phyloP scores from a whole-genome alignment of 2,797 vertebrate species.

The Phaenicophaeus curvirostris region DNA sequence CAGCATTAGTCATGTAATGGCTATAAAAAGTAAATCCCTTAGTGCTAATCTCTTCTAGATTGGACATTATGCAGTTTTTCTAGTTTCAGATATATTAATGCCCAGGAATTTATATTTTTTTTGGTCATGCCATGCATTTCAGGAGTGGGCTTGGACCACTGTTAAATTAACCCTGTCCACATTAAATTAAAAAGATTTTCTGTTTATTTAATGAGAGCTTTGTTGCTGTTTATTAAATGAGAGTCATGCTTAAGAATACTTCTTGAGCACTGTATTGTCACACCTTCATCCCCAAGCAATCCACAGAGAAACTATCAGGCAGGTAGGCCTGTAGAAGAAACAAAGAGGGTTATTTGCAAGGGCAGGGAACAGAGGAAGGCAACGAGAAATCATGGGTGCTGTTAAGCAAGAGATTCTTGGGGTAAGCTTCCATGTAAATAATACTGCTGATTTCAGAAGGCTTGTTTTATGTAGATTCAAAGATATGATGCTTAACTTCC shows the following conservation, averaged over 20 bases:
- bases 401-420: neutral
- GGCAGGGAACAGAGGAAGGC: neutral
- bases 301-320: neutral
- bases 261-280: neutral
- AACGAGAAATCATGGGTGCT: neutral
- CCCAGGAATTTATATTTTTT: neutral
- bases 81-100: neutral
- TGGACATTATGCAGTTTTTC: neutral
- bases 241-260: neutral
- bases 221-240: neutral
- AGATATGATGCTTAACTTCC: neutral
- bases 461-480: neutral
- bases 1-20: neutral
- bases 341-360: neutral
- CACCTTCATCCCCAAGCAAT: neutral
- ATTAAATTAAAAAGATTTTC: neutral
- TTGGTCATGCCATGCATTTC: neutral
- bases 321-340: neutral
- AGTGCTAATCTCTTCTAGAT: neutral
- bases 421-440: neutral
- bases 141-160: neutral
- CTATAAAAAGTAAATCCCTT: neutral
- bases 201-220: neutral
- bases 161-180: neutral
- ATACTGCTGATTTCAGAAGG: neutral